Conservation (phyloP, 2,113 vertebrate genomes). For the Pandion haliaetus region DNA sequence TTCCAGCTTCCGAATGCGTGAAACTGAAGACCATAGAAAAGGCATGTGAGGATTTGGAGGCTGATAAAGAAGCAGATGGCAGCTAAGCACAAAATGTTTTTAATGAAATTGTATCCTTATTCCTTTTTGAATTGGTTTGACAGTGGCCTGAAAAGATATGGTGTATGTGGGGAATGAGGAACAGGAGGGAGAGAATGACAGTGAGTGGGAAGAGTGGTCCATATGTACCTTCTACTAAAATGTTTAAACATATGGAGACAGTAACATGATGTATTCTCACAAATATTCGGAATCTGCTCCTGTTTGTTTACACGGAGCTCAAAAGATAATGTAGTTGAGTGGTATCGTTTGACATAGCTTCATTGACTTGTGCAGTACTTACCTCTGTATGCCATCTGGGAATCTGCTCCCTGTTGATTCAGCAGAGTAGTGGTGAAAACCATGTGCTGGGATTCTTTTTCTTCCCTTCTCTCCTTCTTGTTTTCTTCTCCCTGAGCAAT, state of each 20-base stretch:
- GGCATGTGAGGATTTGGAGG: constrained; percentile 52
- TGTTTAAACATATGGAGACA: constrained; percentile 60
- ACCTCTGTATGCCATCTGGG: constrained; percentile 16
- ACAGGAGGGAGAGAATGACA: constrained; percentile 50
- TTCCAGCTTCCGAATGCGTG: neutral
- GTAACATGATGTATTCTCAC: constrained; percentile 61
- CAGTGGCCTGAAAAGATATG: constrained; percentile 20
- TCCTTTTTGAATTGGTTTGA: constrained; percentile 40
- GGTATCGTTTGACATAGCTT: constrained; percentile 29
- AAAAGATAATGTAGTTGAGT: constrained; percentile 6
- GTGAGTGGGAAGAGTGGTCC: constrained; percentile 58
- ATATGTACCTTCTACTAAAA: constrained; percentile 60
- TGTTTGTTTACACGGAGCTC: constrained; percentile 54
- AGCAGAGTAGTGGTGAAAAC: constrained; percentile 4
- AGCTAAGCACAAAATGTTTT: constrained; percentile 61
- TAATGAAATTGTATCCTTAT: constrained; percentile 48
- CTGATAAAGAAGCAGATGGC: constrained; percentile 57
- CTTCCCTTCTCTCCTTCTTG: neutral
- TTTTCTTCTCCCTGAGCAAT: neutral
- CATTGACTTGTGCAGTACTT: constrained; percentile 8
- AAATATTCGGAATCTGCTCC: constrained; percentile 55
- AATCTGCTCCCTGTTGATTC: constrained; percentile 36
- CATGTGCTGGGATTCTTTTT: neutral
- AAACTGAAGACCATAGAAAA: neutral
- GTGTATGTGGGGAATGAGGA: neutral